Conservation (phyloP, 1,140 invertebrate species). For the Eufriesea mexicana region DNA sequence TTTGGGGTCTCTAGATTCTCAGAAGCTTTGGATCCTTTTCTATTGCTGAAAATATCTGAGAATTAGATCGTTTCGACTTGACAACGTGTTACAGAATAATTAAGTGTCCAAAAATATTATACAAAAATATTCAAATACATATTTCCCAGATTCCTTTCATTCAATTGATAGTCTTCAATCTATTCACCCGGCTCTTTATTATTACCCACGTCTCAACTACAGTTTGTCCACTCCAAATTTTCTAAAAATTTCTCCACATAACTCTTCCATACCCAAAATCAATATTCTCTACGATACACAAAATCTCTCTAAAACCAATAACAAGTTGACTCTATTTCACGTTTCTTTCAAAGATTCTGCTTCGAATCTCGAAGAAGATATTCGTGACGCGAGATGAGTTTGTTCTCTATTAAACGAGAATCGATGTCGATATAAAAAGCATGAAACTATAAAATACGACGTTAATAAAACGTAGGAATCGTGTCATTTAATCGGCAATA, state of each 20-base stretch:
- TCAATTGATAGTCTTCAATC: too few relatives aligned
- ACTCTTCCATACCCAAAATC: neutral
- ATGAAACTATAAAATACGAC: constrained; percentile 8
- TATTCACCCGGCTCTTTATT: too few relatives aligned
- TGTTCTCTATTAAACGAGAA: neutral
- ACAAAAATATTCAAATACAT: too few relatives aligned
- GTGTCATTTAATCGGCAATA: neutral
- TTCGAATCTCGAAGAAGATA: neutral
- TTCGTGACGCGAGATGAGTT: neutral
- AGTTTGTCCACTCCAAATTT: neutral
- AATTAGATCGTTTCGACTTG: too few relatives aligned
- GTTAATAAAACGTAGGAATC: neutral
- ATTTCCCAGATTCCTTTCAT: too few relatives aligned
- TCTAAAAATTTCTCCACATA: neutral
- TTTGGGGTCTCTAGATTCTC: too few relatives aligned
- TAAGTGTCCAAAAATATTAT: too few relatives aligned
- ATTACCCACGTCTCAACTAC: too few relatives aligned
- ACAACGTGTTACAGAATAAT: too few relatives aligned
- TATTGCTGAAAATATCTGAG: too few relatives aligned
- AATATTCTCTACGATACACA: neutral
- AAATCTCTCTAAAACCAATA: neutral
- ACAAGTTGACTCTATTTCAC: neutral
- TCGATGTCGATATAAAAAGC: neutral
- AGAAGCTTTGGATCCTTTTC: too few relatives aligned
- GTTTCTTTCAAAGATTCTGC: neutral